Percentiles rank a stretch among this genome's conserved stretches.
Evolutionary conservation across 2,113 vertebrate genomes (phyloP).

Genomic region (Zosterops hypoxanthus): DNA sequence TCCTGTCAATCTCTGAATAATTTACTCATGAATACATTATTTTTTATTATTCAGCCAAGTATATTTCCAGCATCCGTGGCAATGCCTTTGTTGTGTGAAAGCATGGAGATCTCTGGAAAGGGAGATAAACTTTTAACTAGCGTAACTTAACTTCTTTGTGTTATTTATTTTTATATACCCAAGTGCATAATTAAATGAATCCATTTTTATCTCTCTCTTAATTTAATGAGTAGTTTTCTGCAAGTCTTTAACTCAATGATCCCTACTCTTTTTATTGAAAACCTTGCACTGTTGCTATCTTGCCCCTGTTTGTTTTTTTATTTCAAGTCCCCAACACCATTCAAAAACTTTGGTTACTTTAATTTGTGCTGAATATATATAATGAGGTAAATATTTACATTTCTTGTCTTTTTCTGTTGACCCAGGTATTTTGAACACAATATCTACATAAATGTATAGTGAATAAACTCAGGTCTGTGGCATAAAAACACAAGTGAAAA

Average conservation of each 20-base stretch:
- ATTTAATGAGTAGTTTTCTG: not conserved
- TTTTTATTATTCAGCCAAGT: constrained; percentile 50
- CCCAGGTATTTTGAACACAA: not conserved
- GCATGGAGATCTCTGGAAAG: not conserved
- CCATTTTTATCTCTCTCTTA: not conserved
- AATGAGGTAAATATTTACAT: constrained; percentile 1
- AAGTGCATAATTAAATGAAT: constrained; percentile 22
- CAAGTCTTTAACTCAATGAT: not conserved
- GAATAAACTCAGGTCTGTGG: not conserved
- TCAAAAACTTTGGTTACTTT: not conserved
- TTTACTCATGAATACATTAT: constrained; percentile 47
- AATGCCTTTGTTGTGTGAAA: constrained; percentile 36
- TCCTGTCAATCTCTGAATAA: constrained; percentile 63
- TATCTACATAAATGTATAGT: not conserved
- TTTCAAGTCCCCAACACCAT: not conserved
- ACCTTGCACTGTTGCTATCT: not conserved
- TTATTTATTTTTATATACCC: constrained; percentile 5
- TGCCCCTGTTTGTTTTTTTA: not conserved
- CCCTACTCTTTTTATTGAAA: not conserved
- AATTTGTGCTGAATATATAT: not conserved
- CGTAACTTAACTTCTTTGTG: not conserved
- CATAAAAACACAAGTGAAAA: not conserved
- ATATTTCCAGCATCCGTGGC: not conserved
- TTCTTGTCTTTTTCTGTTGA: not conserved
- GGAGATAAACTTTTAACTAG: constrained; percentile 34